These are phyloP conservation scores for Apoda limacodes DNA, from an alignment of 2,888 invertebrate species.

Conservation along the genomic window DNA sequence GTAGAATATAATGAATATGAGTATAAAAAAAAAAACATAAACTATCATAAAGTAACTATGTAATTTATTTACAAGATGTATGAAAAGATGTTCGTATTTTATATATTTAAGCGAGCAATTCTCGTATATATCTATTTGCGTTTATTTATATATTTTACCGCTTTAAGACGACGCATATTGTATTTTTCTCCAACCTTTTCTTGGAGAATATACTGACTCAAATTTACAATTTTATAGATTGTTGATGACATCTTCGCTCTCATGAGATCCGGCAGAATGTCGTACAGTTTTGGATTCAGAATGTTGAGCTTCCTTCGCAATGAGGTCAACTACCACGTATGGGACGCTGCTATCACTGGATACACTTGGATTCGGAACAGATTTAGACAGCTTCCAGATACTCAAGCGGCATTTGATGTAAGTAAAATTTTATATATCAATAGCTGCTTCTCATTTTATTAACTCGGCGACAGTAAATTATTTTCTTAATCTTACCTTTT, in stretches of 20 bases:
- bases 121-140: no score
- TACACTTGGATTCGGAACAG: slow-evolving; percentile 51
- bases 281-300: slow-evolving; percentile 39
- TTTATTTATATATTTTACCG: no score
- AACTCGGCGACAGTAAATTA: no score
- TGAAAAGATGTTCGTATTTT: background rate
- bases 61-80: background rate
- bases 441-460: no score
- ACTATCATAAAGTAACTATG: background rate
- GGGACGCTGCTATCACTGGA: slow-evolving; percentile 51
- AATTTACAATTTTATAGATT: slow-evolving; percentile 40
- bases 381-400: slow-evolving; percentile 40
- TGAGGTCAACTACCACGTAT: slow-evolving; percentile 51
- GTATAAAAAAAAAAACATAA: background rate
- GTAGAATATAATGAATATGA: no score
- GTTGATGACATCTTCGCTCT: slow-evolving; percentile 55
- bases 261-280: slow-evolving; percentile 44
- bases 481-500: no score
- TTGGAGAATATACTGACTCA: no score
- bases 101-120: no score
- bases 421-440: no score
- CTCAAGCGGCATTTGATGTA: slow-evolving; percentile 46
- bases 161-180: background rate
- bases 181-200: background rate
- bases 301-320: slow-evolving; percentile 44